Evolutionary conservation across 2,888 invertebrate genomes (phyloP).

Genomic region (Chydorus sphaericus): DNA sequence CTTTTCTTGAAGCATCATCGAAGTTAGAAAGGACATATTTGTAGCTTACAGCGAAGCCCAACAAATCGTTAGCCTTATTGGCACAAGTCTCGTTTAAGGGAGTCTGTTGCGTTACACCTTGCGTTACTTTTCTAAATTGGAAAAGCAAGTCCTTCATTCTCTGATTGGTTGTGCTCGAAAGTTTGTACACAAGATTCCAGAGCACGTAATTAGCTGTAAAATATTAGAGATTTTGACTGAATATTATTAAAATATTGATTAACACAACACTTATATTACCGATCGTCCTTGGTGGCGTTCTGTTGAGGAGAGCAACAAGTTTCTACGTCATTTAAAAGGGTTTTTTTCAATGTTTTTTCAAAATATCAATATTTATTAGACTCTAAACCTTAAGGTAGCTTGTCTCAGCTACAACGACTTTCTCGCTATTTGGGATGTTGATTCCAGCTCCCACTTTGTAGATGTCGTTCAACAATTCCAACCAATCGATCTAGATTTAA

Average conservation of each 20-base stretch:
- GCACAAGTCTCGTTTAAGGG: constrained; percentile 20
- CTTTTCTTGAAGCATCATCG: constrained; percentile 17
- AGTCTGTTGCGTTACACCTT: constrained; percentile 18
- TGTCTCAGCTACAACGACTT: constrained; percentile 59
- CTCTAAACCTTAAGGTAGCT: constrained; percentile 46
- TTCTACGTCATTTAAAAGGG: no score
- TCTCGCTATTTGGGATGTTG: no score
- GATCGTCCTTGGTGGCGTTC: constrained; percentile 38
- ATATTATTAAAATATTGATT: no score
- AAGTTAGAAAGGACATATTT: constrained; percentile 21
- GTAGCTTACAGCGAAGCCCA: constrained; percentile 21
- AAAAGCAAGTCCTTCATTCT: constrained; percentile 20
- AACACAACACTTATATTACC: constrained; percentile 31
- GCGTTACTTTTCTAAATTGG: constrained; percentile 19
- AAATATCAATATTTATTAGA: no score
- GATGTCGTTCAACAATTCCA: no score
- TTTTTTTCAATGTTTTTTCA: no score
- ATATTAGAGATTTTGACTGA: no score
- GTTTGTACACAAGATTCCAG: constrained; percentile 41
- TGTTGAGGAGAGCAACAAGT: constrained; percentile 45
- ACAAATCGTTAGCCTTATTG: constrained; percentile 19
- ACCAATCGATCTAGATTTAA: no score
- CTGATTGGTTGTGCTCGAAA: constrained; percentile 18
- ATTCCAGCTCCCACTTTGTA: no score
- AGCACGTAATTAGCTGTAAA: constrained; percentile 52